These are phyloP conservation scores for Caenorhabditis imperialis DNA, from an alignment of 2,888 invertebrate genomes.

Conservation along the genomic window DNA sequence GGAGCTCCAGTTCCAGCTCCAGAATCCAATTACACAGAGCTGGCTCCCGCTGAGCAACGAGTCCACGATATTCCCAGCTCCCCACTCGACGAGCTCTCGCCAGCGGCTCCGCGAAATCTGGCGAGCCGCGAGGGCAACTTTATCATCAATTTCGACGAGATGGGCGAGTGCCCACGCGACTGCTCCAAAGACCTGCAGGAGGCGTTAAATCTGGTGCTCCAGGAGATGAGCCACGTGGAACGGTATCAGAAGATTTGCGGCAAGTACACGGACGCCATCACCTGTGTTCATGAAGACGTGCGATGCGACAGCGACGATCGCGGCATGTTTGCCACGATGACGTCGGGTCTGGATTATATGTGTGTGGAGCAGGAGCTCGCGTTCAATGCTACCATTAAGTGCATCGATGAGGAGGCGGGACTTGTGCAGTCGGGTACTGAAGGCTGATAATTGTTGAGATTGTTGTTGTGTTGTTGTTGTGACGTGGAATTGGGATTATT, in stretches of 20 bases:
- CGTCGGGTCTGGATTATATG: slow-evolving; percentile 66
- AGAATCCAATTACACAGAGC: no score
- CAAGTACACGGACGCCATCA: slow-evolving; percentile 49
- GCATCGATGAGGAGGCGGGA: slow-evolving; percentile 55
- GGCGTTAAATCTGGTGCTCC: slow-evolving; percentile 42
- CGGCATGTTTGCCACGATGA: slow-evolving; percentile 61
- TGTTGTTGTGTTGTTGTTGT: neutral
- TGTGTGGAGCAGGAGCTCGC: slow-evolving; percentile 64
- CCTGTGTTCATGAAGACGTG: slow-evolving; percentile 54
- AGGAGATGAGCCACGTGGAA: slow-evolving; percentile 61
- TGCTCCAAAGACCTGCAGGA: slow-evolving; percentile 54
- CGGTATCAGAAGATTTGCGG: slow-evolving; percentile 59
- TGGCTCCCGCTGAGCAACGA: slow-evolving; percentile 11
- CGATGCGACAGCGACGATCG: slow-evolving; percentile 58
- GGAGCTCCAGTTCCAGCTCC: no score
- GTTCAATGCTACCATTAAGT: slow-evolving; percentile 64
- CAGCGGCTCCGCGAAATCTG: slow-evolving; percentile 3
- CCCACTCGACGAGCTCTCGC: slow-evolving; percentile 38
- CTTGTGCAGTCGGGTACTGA: slow-evolving; percentile 58
- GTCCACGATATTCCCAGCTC: slow-evolving; percentile 28
- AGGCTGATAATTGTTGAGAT: no score
- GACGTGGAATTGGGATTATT: no score
- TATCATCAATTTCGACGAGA: slow-evolving; percentile 42
- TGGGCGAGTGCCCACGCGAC: slow-evolving; percentile 51
- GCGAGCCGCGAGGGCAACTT: slow-evolving; percentile 30